A percentile compares a stretch with the other conserved stretches of the same genome.
Evolutionary conservation across 2,113 vertebrate genomes (phyloP).

Genomic region (Pteruthius melanotis): DNA sequence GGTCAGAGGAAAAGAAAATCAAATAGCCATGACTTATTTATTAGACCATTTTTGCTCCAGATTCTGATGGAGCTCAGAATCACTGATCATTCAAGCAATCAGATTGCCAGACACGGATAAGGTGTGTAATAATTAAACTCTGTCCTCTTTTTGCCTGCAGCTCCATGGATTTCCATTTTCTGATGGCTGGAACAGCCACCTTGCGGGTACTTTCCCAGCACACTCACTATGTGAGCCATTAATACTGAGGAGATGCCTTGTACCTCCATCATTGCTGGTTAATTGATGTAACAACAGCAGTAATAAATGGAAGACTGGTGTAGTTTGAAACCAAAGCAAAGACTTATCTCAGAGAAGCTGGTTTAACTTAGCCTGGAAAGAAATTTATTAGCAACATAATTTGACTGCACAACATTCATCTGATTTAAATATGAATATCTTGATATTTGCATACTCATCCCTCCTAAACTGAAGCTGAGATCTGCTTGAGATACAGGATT

Average conservation of each 20-base stretch:
- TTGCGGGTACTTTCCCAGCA: not conserved
- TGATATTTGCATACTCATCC: not conserved
- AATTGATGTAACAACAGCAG: not conserved
- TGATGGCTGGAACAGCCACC: not conserved
- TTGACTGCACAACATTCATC: not conserved
- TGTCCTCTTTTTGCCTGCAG: not conserved
- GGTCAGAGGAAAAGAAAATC: slow-evolving; percentile 14
- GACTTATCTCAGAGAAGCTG: not conserved
- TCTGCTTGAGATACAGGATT: not conserved
- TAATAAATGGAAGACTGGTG: not conserved
- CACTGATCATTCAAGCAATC: not conserved
- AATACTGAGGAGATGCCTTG: not conserved
- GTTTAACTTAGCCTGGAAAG: not conserved
- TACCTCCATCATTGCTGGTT: not conserved
- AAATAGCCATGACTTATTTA: slow-evolving; percentile 33
- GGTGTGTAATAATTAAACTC: not conserved
- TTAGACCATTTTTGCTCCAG: not conserved
- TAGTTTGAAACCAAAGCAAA: not conserved
- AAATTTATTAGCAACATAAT: not conserved
- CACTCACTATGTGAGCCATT: not conserved
- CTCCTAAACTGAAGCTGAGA: not conserved
- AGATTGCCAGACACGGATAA: not conserved
- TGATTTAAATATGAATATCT: not conserved
- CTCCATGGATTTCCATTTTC: not conserved
- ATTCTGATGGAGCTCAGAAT: not conserved